A percentile compares a stretch with the other conserved stretches of the same genome.
Conservation (phyloP, 2,888 invertebrate genomes). For the Oscheius onirici region DNA sequence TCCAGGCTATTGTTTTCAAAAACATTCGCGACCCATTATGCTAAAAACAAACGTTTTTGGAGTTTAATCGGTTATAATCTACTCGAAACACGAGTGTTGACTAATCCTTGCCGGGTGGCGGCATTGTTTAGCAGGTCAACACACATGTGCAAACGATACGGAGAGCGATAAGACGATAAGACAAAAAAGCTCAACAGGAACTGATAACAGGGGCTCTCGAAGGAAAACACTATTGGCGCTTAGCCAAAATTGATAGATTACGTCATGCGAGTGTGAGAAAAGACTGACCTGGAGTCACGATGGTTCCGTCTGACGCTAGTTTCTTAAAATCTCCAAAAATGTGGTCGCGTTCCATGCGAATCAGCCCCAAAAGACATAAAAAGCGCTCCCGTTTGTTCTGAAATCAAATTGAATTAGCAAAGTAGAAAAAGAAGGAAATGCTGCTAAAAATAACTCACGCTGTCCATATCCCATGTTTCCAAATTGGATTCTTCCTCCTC, state of each 20-base stretch:
- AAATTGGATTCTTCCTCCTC: conserved; percentile 16
- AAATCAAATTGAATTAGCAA: neutral
- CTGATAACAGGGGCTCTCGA: conserved; percentile 10
- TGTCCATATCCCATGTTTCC: conserved; percentile 27
- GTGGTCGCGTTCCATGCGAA: conserved; percentile 20
- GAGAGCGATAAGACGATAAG: neutral
- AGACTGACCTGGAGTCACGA: conserved; percentile 11
- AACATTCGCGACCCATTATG: too few species aligned
- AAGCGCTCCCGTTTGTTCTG: conserved; percentile 26
- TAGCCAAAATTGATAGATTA: conserved; percentile 2
- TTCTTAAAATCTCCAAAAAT: conserved; percentile 25
- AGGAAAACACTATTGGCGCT: neutral
- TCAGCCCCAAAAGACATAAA: conserved; percentile 12
- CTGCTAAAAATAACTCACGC: conserved; percentile 1
- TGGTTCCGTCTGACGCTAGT: conserved; percentile 11
- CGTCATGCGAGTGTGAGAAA: neutral
- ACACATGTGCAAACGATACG: conserved; percentile 17
- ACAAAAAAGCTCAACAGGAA: conserved; percentile 17
- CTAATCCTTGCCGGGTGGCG: conserved; percentile 19
- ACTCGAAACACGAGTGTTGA: conserved; percentile 11
- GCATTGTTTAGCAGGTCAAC: conserved; percentile 23
- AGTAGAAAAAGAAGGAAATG: neutral
- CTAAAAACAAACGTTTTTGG: too few species aligned
- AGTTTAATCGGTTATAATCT: neutral
- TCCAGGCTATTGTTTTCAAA: too few species aligned